phyloP scores from a whole-genome alignment of 2,113 vertebrate genomes.

The Gasterosteus nipponicus region DNA sequence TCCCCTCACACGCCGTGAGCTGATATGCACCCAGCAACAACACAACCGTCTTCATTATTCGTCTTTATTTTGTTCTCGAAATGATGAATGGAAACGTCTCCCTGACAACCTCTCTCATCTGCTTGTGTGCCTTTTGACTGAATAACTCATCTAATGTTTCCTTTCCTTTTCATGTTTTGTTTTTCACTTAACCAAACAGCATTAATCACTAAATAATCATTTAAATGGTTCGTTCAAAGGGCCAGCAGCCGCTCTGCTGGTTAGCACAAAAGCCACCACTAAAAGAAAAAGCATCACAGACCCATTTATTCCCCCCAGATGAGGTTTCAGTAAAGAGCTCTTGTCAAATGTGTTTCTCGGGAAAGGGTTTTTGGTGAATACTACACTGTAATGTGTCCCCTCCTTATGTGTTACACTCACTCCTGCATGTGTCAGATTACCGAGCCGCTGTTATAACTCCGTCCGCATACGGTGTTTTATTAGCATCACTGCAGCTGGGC shows the following conservation, averaged over 20 bases:
- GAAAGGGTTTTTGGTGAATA: constrained; percentile 48
- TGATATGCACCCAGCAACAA: not conserved
- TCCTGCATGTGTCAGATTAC: constrained; percentile 42
- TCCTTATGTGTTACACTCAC: constrained; percentile 14
- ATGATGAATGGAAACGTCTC: constrained; percentile 26
- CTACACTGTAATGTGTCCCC: constrained; percentile 33
- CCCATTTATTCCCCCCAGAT: constrained; percentile 31
- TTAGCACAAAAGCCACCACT: not conserved
- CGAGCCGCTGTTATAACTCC: constrained; percentile 43
- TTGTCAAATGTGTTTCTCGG: constrained; percentile 45
- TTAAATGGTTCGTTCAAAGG: not conserved
- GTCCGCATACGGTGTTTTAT: constrained; percentile 34
- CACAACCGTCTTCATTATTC: not conserved
- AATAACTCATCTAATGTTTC: not conserved
- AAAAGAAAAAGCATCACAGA: constrained; percentile 6
- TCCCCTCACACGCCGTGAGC: not conserved
- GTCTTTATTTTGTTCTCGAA: constrained; percentile 30
- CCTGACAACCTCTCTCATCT: not conserved
- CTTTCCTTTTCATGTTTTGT: not conserved
- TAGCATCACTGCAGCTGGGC: constrained; percentile 3
- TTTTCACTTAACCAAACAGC: not conserved
- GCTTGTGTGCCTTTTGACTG: constrained; percentile 10
- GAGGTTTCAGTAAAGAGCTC: constrained; percentile 39
- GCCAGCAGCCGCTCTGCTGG: not conserved
- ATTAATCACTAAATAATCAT: constrained; percentile 2